A percentile compares a stretch with the other conserved stretches of the same genome.
These are phyloP conservation scores for Chromobotia macracanthus DNA, from an alignment of 2,797 vertebrate genomes.

Conservation along the genomic window DNA sequence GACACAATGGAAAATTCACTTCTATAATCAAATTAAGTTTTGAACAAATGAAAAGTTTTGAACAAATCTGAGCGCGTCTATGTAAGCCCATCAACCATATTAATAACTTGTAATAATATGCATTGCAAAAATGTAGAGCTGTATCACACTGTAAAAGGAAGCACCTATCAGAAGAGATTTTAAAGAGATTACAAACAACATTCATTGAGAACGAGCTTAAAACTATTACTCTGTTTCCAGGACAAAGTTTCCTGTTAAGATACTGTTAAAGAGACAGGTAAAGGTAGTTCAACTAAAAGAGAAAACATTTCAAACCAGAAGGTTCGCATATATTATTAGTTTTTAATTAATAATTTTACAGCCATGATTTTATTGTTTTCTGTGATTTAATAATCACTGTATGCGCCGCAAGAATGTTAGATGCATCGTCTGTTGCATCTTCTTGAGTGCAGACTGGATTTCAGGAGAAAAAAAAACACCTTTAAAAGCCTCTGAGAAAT, in stretches of 20 bases:
- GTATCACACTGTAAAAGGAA: conserved; percentile 79
- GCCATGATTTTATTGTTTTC: not conserved
- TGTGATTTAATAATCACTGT: conserved; percentile 14
- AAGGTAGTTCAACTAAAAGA: conserved; percentile 79
- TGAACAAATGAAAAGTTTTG: too few species aligned
- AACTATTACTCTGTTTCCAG: conserved; percentile 84
- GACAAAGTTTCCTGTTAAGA: conserved; percentile 80
- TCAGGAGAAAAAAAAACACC: not conserved
- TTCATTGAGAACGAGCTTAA: conserved; percentile 84
- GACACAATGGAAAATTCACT: conserved; percentile 82
- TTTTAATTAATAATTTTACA: not conserved
- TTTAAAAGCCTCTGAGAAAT: not conserved
- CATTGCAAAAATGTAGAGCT: conserved; percentile 85
- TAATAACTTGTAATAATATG: conserved; percentile 59
- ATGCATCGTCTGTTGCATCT: not conserved
- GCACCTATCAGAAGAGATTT: conserved; percentile 78
- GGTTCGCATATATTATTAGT: not conserved
- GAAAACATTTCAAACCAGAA: conserved; percentile 70
- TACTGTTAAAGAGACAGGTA: conserved; percentile 85
- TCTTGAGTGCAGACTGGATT: conserved; percentile 22
- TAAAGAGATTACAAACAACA: conserved; percentile 77
- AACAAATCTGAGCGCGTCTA: not conserved
- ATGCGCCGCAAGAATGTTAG: not conserved
- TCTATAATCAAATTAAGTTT: conserved; percentile 70
- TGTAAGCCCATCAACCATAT: not conserved